Conservation (phyloP, 2,113 vertebrate species). For the Euleptes europaea region DNA sequence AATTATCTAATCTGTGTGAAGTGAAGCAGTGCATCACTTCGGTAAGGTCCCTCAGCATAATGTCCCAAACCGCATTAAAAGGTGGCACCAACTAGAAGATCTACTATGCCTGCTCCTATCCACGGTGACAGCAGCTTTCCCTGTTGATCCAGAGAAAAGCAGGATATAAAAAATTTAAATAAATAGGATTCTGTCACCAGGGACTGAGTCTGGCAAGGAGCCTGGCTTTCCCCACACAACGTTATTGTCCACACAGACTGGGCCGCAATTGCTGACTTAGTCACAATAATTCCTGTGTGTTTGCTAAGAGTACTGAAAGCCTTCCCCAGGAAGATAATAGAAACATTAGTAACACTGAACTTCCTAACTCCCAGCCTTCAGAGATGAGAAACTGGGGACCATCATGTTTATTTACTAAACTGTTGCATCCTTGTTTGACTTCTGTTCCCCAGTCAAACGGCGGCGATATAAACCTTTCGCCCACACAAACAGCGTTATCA, state of each 20-base stretch:
- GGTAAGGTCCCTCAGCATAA: no score
- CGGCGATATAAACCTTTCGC: slow-evolving; percentile 31
- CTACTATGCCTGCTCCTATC: background rate
- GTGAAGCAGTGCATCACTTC: background rate
- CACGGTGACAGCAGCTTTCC: background rate
- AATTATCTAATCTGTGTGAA: background rate
- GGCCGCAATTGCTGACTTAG: background rate
- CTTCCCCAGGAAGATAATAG: background rate
- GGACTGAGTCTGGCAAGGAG: background rate
- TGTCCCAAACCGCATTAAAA: background rate
- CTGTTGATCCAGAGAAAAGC: no score
- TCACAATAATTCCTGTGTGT: rapidly evolving
- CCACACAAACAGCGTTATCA: slow-evolving; percentile 13
- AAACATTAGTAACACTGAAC: background rate
- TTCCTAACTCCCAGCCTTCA: background rate
- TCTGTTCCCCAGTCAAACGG: slow-evolving; percentile 14
- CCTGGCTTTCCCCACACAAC: background rate
- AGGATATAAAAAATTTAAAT: no score
- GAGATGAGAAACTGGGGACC: slow-evolving; percentile 3
- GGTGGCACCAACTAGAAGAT: background rate
- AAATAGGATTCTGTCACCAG: background rate
- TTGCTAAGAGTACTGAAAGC: background rate
- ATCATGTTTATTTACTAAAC: slow-evolving; percentile 6
- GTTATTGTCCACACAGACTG: no score
- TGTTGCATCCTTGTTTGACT: slow-evolving; percentile 24